Evolutionary conservation across 2,888 invertebrate species (phyloP).

Genomic region (Lacanobia wlatinum): DNA sequence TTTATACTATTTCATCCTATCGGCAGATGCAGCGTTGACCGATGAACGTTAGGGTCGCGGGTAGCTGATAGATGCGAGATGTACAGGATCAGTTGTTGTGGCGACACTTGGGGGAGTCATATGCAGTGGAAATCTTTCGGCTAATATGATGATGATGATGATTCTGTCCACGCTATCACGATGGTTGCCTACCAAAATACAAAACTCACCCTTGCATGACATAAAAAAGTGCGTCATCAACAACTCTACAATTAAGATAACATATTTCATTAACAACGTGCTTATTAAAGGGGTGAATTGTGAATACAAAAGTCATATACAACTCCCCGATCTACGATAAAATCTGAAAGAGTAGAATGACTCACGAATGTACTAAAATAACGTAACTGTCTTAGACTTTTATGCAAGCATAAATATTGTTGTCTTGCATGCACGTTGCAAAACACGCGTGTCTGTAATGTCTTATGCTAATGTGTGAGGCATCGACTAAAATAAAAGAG

Average conservation of each 20-base stretch:
- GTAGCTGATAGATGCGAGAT: too few species aligned
- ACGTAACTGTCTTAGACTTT: constrained; percentile 16
- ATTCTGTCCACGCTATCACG: too few species aligned
- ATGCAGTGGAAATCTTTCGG: too few species aligned
- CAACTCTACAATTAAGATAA: constrained; percentile 30
- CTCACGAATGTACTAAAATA: constrained; percentile 32
- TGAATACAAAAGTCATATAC: constrained; percentile 45
- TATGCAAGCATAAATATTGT: constrained; percentile 35
- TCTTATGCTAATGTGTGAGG: constrained; percentile 12
- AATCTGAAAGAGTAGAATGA: constrained; percentile 45
- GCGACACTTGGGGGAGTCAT: too few species aligned
- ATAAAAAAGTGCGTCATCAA: constrained; percentile 16
- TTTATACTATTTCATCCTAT: too few species aligned
- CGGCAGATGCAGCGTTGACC: too few species aligned
- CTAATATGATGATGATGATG: too few species aligned
- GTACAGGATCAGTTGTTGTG: too few species aligned
- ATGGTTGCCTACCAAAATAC: not conserved
- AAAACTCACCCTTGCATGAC: constrained; percentile 7
- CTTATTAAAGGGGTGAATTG: constrained; percentile 42
- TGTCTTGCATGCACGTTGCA: constrained; percentile 31
- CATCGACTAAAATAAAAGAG: constrained; percentile 22
- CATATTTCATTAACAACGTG: constrained; percentile 37
- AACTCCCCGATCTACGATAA: constrained; percentile 46
- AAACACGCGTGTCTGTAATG: constrained; percentile 21
- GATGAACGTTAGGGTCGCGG: too few species aligned